Base-by-base conservation (phyloP, 1,140 invertebrate species). In the Wasmannia auropunctata region DNA sequence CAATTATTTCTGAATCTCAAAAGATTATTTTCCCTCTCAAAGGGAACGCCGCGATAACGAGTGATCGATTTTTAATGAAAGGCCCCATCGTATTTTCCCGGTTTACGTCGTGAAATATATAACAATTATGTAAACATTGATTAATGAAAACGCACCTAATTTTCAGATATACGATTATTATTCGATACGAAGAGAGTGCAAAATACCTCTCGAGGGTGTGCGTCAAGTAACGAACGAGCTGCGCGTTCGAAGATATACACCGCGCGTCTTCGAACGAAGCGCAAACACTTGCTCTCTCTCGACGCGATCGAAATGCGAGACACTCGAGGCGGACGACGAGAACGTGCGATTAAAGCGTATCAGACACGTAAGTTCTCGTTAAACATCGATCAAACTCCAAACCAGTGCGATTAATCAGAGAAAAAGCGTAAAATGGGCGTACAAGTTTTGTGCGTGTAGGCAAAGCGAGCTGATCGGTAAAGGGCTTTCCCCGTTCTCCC, bases 381-480 rank as follows among this genome's bases (percentile, higher is more conserved):
- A 67, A 86, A 86, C 75, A 86, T 86, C 74, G 74, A 67, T 67
- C 51, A 86, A 89, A 89, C 76, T 89, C 49, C 85, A 90, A 90
- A 87, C 88, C 85, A 89, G 72, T 90, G 88, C 88, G 75, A 84
- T 86, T 81, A 90, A 89, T 86, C 63, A 75, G 70, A 54, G 40
- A 85, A 84, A 69, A 89, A 87, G 88, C 88, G 84, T 89, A 67
- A 86, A 89, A 67, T n/a, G 67, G 65, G 49, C 74, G 83, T 88
- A 89, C 76, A 86, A 65, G 43, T 86, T 89, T 75, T 85, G 89
- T 90, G 89, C 88, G 80, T 89, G 16, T 14, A 90, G 88, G 80
- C 88, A 90, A 90, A 89, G 80, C 88, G 88, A 89, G 88, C 88
- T 90, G 58, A 85, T 70, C 74, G 46, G n/a, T 31, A 58, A 72